phyloP scores from a whole-genome alignment of 2,113 vertebrate species.

The Lonchura striata region DNA sequence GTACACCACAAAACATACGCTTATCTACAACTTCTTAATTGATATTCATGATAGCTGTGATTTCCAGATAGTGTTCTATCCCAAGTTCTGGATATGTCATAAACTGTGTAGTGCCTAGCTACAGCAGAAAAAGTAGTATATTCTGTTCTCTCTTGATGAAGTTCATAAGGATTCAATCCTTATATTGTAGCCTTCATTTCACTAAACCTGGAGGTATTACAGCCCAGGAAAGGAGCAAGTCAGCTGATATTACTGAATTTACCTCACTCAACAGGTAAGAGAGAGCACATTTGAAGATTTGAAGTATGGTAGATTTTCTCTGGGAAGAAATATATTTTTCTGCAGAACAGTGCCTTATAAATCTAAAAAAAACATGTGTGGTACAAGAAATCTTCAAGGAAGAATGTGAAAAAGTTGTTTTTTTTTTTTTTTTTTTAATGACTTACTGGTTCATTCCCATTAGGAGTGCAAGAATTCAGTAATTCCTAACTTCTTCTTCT shows the following conservation, averaged over 20 bases:
- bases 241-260: background rate
- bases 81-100: background rate
- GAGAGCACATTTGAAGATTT: background rate
- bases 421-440: too few species aligned
- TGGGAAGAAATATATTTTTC: background rate
- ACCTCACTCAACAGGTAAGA: background rate
- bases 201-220: background rate
- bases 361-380: background rate
- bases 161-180: background rate
- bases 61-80: background rate
- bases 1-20: background rate
- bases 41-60: background rate
- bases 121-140: background rate
- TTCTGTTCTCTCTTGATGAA: background rate
- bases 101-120: background rate
- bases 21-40: background rate
- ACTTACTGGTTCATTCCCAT: background rate
- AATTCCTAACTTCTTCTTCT: background rate
- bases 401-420: background rate
- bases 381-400: background rate
- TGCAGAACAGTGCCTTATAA: background rate
- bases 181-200: background rate
- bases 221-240: background rate
- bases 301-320: background rate
- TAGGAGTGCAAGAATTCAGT: background rate